Evolutionary conservation across 53 echinoderm and acorn worm genomes (phyloP).

Genomic region (Patiria pectinifera): DNA sequence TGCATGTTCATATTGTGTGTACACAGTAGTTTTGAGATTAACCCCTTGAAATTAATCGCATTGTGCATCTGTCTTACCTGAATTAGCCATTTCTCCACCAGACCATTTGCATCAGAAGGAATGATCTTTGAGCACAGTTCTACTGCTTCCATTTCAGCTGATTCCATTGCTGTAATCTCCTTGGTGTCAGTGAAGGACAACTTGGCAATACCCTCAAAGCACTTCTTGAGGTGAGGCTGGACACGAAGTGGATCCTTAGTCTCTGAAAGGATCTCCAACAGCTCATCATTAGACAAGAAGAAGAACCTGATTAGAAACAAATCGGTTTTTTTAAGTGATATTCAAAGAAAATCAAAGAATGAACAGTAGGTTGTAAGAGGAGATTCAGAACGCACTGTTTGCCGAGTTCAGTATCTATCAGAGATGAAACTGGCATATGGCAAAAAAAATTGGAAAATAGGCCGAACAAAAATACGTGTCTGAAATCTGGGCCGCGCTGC

Average conservation of each 20-base stretch:
- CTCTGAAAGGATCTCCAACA: conserved; percentile 92
- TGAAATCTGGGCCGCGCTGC: too few relatives aligned
- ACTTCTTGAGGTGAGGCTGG: conserved; percentile 97
- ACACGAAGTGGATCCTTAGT: conserved; percentile 95
- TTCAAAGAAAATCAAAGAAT: too few relatives aligned
- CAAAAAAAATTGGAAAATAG: too few relatives aligned
- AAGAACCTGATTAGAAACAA: conserved; percentile 74
- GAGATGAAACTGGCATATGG: too few relatives aligned
- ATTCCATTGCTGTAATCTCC: conserved; percentile 96
- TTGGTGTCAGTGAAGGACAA: conserved; percentile 86
- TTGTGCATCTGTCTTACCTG: conserved; percentile 67
- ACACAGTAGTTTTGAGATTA: neutral
- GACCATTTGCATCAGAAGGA: conserved; percentile 86
- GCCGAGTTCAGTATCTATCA: too few relatives aligned
- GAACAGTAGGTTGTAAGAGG: too few relatives aligned
- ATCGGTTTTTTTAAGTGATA: too few relatives aligned
- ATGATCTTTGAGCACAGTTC: conserved; percentile 82
- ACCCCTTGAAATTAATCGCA: neutral
- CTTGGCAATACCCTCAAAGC: conserved; percentile 95
- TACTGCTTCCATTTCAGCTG: conserved; percentile 89
- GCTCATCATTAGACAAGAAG: conserved; percentile 98
- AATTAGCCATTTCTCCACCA: conserved; percentile 97
- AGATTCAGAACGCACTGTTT: too few relatives aligned
- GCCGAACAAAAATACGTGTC: too few relatives aligned
- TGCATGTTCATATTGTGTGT: too few relatives aligned